These are phyloP conservation scores for Montipora cactus DNA, from an alignment of 64 coral and sea anemone genomes.

Conservation along the genomic window DNA sequence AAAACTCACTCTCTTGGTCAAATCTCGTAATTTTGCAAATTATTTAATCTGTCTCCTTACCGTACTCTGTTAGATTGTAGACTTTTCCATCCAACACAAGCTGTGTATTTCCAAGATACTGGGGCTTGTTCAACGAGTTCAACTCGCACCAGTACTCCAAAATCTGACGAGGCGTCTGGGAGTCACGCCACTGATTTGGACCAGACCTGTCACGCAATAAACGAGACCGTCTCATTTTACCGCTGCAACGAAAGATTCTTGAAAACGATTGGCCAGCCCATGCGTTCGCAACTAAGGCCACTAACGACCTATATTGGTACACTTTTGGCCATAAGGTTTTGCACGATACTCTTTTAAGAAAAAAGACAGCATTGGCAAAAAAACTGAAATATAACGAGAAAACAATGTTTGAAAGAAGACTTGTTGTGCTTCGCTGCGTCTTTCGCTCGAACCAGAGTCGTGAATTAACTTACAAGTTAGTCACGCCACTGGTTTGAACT, in stretches of 20 bases:
- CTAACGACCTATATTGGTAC: no score
- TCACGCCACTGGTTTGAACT: constrained; percentile 21
- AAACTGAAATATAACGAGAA: no score
- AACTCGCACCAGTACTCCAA: constrained; percentile 86
- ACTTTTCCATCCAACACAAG: constrained; percentile 80
- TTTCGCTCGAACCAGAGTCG: no score
- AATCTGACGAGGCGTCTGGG: constrained; percentile 89
- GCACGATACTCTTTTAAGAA: no score
- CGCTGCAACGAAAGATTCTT: no score
- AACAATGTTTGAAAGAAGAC: no score
- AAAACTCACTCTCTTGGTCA: no score
- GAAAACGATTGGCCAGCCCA: not conserved
- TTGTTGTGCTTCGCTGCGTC: no score
- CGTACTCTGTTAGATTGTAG: constrained; percentile 82
- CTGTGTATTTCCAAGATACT: constrained; percentile 97
- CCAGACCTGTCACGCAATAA: constrained; percentile 82
- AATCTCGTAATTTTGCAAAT: no score
- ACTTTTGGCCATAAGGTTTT: no score
- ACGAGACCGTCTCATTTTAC: not conserved
- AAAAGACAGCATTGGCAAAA: no score
- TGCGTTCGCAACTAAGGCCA: not conserved
- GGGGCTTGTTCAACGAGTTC: constrained; percentile 75
- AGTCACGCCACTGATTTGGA: constrained; percentile 97
- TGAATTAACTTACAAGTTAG: not conserved
- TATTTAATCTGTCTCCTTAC: constrained; percentile 4